Base-by-base conservation (phyloP, 92 coral and sea anemone genomes). In the Anthopleura xanthogrammica region DNA sequence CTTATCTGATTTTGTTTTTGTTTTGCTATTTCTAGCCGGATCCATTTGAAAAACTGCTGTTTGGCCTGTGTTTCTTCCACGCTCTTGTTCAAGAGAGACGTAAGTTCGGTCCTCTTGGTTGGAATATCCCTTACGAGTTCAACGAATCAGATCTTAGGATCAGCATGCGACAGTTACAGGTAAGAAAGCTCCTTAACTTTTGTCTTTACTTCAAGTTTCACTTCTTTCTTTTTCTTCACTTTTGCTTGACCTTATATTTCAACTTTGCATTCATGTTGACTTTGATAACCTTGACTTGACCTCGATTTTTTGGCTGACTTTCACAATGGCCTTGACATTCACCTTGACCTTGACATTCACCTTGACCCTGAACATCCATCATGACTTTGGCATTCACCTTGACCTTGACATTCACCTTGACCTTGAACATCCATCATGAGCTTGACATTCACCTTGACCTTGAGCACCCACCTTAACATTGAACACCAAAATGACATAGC, bases 121-220 rank as follows among this genome's bases (percentile, higher is more conserved):
- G 98, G 98, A 95, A 95, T 79, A 95, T 95, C 80, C 98, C 98
- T 5, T 95, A 95, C 85, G 98, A 95, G 90, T 95, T 95, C 80
- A 95, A 95, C 82, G 98, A 95, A 79, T 95, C 98, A 19, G 98
- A 95, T 81, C 94, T 95, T 13, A 88, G 98, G 71, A 95, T 95
- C 79, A 95, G 98, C 66, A 95, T 95, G 98, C 89, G 98, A 39
- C 98, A 95, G 77, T 56, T 95, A n/a, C 97, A 93, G 96, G 95
- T 95, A 60, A 5, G 78, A 14, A 0, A n/a, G 20, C 9, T 62
- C 22, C 70, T 20, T 19, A 29, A 29, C 36, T 5, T 46, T 81
- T 43, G 64, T 22, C 42, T 41, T 78, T 19, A 75, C 65, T 19
- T 60, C 2, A 10, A 72, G 12, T 23, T 36, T 42, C 0, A 13